Conservation (phyloP, 1,140 invertebrate species). For the Lepidurus arcticus region DNA sequence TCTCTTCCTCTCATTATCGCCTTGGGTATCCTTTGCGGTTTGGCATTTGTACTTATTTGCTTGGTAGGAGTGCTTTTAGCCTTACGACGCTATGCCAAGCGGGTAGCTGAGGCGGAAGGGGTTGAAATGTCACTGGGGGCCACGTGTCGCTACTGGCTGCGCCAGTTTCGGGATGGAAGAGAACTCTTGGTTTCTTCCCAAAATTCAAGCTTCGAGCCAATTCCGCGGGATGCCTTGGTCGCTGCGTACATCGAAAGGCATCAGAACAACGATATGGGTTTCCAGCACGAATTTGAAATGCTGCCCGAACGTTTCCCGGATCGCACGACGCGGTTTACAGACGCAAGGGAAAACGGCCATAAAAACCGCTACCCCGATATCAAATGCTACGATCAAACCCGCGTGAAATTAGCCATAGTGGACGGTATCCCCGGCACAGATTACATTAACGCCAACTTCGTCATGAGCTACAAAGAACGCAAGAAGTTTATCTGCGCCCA, state of each 20-base stretch:
- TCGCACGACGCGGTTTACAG: conserved; percentile 75
- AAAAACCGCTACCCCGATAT: conserved; percentile 86
- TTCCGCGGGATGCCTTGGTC: conserved; percentile 62
- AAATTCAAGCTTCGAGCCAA: conserved; percentile 68
- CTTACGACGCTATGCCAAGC: conserved; percentile 64
- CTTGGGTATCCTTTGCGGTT: conserved; percentile 49
- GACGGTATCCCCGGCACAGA: conserved; percentile 66
- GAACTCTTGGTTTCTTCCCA: conserved; percentile 62
- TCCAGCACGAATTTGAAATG: conserved; percentile 76
- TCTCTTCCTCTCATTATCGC: conserved; percentile 37
- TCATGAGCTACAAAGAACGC: conserved; percentile 83
- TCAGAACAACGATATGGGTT: conserved; percentile 78
- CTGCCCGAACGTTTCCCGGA: conserved; percentile 80
- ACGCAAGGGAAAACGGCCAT: conserved; percentile 76
- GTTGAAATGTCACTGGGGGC: conserved; percentile 66
- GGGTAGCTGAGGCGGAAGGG: conserved; percentile 62
- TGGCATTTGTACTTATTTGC: conserved; percentile 59
- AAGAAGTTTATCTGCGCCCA: conserved; percentile 91
- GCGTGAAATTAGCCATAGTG: conserved; percentile 68
- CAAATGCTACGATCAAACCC: conserved; percentile 81
- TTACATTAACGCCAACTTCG: conserved; percentile 91
- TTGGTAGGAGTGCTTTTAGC: conserved; percentile 61
- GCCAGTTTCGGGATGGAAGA: conserved; percentile 53
- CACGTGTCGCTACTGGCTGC: conserved; percentile 56
- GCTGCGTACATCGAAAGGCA: conserved; percentile 70